Conservation (phyloP, 30 jellyfish, hydroid and myxozoan species). For the Aurelia coerulea region DNA sequence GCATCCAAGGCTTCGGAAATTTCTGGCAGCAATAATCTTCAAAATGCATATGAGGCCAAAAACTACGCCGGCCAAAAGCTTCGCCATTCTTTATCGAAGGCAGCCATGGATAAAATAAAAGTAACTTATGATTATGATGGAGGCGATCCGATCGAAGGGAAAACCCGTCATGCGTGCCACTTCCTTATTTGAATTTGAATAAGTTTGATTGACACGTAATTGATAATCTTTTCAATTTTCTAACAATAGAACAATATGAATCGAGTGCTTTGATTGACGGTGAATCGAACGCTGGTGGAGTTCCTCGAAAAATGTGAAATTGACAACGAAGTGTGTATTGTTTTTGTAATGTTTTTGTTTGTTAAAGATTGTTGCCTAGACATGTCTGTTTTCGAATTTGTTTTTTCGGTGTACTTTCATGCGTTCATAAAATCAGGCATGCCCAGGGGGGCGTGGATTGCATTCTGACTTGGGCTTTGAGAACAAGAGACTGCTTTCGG, state of each 20-base stretch:
- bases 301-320: background rate
- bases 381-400: background rate
- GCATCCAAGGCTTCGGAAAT: slow-evolving; percentile 1
- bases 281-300: background rate
- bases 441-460: too few species aligned
- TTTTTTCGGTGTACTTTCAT: too few species aligned
- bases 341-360: background rate
- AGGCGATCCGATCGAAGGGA: slow-evolving; percentile 30
- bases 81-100: too few species aligned
- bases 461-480: too few species aligned
- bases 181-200: slow-evolving; percentile 16
- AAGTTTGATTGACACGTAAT: slow-evolving; percentile 24
- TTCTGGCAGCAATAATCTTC: background rate
- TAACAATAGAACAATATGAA: slow-evolving; percentile 30
- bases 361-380: slow-evolving; percentile 12
- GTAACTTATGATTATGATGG: background rate
- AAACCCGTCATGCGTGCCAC: slow-evolving; percentile 60
- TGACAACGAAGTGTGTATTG: background rate
- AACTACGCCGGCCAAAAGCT: background rate
- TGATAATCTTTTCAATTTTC: background rate
- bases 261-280: background rate
- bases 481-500: too few species aligned
- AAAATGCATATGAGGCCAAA: background rate
- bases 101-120: background rate
- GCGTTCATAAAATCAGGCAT: too few species aligned